Evolutionary conservation across 2,113 vertebrate genomes (phyloP).

Genomic region (Strigops habroptila): DNA sequence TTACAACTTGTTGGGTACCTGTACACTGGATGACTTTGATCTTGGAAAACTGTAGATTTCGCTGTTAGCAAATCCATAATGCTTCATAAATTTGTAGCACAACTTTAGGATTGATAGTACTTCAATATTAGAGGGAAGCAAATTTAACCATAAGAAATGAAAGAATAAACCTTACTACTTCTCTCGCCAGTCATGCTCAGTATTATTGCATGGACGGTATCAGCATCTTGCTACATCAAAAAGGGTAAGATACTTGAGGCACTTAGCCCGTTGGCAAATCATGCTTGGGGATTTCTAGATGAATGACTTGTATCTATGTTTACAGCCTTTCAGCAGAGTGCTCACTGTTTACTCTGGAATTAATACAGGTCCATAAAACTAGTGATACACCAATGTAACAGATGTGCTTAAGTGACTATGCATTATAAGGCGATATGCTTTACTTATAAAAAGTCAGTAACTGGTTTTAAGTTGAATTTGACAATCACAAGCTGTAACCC

Average conservation of each 20-base stretch:
- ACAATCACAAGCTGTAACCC: not conserved
- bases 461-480: not conserved
- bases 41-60: not conserved
- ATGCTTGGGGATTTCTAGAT: not conserved
- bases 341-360: constrained; percentile 68
- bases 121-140: not conserved
- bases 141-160: not conserved
- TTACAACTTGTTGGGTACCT: not conserved
- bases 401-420: constrained; percentile 27
- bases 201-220: not conserved
- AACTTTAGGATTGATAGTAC: not conserved
- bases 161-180: not conserved
- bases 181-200: not conserved
- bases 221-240: not conserved
- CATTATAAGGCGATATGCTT: constrained; percentile 7
- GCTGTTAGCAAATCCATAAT: not conserved
- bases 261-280: not conserved
- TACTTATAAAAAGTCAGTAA: not conserved
- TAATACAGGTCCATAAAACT: constrained; percentile 65
- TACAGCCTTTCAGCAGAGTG: constrained; percentile 45
- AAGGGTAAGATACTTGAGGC: not conserved
- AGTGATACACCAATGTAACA: constrained; percentile 43
- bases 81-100: not conserved
- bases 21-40: not conserved
- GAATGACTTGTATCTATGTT: constrained; percentile 3